Evolutionary conservation across 2,113 vertebrate species (phyloP).

Genomic region (Zeus faber): DNA sequence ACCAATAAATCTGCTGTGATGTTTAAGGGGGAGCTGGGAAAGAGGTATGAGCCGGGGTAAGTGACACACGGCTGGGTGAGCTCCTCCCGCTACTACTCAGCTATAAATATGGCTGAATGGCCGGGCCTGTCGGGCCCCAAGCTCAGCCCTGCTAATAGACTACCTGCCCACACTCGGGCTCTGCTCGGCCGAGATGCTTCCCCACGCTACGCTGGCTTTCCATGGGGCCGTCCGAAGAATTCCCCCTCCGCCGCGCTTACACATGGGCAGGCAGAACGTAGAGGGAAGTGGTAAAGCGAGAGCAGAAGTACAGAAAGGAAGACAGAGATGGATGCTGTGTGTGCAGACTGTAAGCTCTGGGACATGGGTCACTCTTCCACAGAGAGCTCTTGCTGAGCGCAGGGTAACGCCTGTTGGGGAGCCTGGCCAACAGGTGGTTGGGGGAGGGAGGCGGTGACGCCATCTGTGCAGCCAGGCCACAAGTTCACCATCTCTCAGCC

Average conservation of each 20-base stretch:
- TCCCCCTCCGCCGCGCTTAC: too few relatives aligned
- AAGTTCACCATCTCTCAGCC: neutral
- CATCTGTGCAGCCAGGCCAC: slow-evolving; percentile 2
- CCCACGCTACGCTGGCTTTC: too few relatives aligned
- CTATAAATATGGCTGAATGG: slow-evolving; percentile 59
- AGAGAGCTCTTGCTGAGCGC: too few relatives aligned
- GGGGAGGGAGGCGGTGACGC: slow-evolving; percentile 14
- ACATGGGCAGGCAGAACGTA: too few relatives aligned
- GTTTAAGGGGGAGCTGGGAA: slow-evolving; percentile 11
- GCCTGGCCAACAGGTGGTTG: slow-evolving; percentile 28
- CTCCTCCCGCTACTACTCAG: slow-evolving; percentile 17
- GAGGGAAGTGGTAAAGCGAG: too few relatives aligned
- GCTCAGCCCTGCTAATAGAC: slow-evolving; percentile 48
- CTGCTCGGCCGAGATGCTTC: too few relatives aligned
- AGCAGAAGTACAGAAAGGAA: too few relatives aligned
- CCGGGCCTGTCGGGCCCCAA: slow-evolving; percentile 14
- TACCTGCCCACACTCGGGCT: slow-evolving; percentile 32
- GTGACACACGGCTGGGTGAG: slow-evolving; percentile 18
- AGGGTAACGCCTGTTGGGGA: too few relatives aligned
- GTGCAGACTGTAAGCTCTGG: too few relatives aligned
- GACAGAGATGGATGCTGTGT: too few relatives aligned
- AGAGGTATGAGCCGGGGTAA: slow-evolving; percentile 29
- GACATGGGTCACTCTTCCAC: too few relatives aligned
- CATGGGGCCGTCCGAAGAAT: too few relatives aligned
- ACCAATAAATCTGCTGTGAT: slow-evolving; percentile 42